Percentiles rank a stretch among this genome's conserved stretches.
These are phyloP conservation scores for Eulemur coronatus DNA, from an alignment of 2,797 vertebrate species.

Conservation along the genomic window DNA sequence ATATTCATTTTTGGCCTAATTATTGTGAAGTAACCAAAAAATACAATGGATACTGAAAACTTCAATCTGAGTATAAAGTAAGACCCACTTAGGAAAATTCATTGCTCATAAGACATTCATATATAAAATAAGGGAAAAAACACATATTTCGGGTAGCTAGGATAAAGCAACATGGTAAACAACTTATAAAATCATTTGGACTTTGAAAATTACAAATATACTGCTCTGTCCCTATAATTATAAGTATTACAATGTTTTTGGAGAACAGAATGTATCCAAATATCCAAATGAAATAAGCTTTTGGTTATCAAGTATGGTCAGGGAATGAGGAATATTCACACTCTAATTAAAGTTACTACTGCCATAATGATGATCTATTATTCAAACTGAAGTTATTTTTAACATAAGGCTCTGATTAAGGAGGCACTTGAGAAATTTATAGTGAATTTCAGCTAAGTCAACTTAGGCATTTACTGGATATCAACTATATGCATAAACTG, in stretches of 20 bases:
- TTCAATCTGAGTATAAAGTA: constrained; percentile 18
- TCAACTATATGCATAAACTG: not conserved
- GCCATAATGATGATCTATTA: not conserved
- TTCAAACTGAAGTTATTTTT: constrained; percentile 46
- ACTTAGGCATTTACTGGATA: not conserved
- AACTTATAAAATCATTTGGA: constrained; percentile 19
- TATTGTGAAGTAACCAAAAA: constrained; percentile 7
- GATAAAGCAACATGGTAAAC: constrained; percentile 38
- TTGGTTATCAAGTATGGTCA: not conserved
- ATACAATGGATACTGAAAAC: not conserved
- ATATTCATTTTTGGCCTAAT: constrained; percentile 18
- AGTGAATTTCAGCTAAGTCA: not conserved
- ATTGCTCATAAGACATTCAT: not conserved
- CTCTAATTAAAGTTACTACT: constrained; percentile 23
- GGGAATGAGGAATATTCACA: not conserved
- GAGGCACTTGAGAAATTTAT: not conserved
- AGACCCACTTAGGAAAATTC: constrained; percentile 26
- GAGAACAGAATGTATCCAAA: not conserved
- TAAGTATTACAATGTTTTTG: constrained; percentile 6
- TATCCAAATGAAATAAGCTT: not conserved
- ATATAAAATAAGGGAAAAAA: not conserved
- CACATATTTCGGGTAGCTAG: not conserved
- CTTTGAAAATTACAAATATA: constrained; percentile 35
- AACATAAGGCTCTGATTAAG: not conserved
- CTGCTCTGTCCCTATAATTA: not conserved